Percentiles rank a stretch among this genome's conserved stretches.
phyloP scores from a whole-genome alignment of 2,888 invertebrate species.

The Apodemia hepburni region DNA sequence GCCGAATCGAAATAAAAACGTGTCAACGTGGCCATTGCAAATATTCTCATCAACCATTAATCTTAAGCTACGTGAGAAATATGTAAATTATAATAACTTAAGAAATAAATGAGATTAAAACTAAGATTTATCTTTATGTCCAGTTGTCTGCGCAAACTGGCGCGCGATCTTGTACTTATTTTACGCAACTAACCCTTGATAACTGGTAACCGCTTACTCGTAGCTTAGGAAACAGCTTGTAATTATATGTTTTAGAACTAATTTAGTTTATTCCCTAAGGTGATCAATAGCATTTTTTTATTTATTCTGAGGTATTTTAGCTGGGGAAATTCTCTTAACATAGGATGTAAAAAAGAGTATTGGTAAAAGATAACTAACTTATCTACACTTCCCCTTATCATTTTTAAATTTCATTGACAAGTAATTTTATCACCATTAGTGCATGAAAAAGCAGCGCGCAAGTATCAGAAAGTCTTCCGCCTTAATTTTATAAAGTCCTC shows the following conservation, averaged over 20 bases:
- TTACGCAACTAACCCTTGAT: neutral
- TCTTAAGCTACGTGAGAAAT: neutral
- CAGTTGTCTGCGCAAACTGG: neutral
- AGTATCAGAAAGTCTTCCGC: too few relatives aligned
- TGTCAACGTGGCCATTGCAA: neutral
- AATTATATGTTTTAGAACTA: neutral
- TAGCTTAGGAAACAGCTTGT: neutral
- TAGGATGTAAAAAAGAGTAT: too few relatives aligned
- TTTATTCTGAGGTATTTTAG: too few relatives aligned
- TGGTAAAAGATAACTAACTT: too few relatives aligned
- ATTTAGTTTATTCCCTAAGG: neutral
- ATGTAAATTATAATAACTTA: neutral
- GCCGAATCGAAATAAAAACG: neutral
- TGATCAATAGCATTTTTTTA: neutral
- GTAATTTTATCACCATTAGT: too few relatives aligned
- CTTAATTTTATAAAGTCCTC: too few relatives aligned
- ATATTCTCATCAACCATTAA: neutral
- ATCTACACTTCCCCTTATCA: too few relatives aligned
- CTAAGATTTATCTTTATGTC: neutral
- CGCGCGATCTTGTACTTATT: neutral
- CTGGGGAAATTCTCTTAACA: too few relatives aligned
- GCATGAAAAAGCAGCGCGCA: too few relatives aligned
- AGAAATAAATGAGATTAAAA: slow-evolving; percentile 2
- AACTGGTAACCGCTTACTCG: neutral
- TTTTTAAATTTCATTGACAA: too few relatives aligned